Conservation (phyloP, 2,797 vertebrate genomes). For the Dromococcyx pavoninus region DNA sequence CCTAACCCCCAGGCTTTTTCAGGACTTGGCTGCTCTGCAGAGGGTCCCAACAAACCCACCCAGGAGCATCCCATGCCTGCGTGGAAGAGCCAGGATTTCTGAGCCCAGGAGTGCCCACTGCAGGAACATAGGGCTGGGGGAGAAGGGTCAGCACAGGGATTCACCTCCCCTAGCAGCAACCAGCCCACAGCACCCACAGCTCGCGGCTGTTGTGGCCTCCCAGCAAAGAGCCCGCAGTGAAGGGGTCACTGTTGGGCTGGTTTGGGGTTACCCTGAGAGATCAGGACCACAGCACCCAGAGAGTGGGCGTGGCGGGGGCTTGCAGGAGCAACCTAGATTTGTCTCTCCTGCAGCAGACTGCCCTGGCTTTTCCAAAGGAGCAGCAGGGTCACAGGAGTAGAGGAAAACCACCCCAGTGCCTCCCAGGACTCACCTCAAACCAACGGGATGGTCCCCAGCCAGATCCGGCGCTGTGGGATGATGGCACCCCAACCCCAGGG, state of each 20-base stretch:
- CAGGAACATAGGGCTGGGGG: rapidly evolving
- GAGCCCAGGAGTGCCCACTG: neutral
- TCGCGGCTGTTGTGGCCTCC: rapidly evolving
- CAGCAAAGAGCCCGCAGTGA: rapidly evolving
- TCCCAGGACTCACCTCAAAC: neutral
- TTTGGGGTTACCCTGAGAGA: neutral
- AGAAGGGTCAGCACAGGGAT: neutral
- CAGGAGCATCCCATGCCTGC: neutral
- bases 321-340: neutral
- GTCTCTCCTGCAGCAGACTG: neutral
- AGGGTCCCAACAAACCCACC: neutral
- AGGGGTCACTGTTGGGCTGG: rapidly evolving
- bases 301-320: rapidly evolving
- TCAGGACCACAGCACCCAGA: neutral
- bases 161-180: neutral
- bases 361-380: neutral
- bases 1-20: neutral
- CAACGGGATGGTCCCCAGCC: rapidly evolving
- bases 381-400: rapidly evolving
- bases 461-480: rapidly evolving
- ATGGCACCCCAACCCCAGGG: neutral
- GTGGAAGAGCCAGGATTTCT: neutral
- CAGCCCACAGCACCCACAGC: neutral
- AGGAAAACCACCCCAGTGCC: neutral
- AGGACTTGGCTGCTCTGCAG: neutral